These are phyloP conservation scores for Anser cygnoides DNA, from an alignment of 2,113 vertebrate genomes.

Conservation along the genomic window DNA sequence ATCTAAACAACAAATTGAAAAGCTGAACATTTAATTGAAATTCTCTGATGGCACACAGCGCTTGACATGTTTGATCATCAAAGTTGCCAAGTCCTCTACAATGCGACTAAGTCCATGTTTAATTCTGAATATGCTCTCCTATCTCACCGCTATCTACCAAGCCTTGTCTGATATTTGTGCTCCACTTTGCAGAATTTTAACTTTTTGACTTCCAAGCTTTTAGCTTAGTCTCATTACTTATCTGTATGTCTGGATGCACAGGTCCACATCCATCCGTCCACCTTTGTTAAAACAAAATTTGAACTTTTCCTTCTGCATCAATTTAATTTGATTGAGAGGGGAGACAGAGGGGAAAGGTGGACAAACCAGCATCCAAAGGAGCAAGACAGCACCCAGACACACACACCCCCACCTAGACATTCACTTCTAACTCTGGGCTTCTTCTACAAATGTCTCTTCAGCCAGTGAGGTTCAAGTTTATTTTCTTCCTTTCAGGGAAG, in stretches of 20 bases:
- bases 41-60: conserved; percentile 14
- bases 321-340: not conserved
- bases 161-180: accelerated
- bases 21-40: conserved; percentile 57
- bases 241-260: accelerated
- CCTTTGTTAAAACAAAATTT: not conserved
- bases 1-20: conserved; percentile 50
- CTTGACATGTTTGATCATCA: conserved; percentile 28
- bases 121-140: not conserved
- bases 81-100: conserved; percentile 16
- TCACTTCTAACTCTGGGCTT: not conserved
- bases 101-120: not conserved
- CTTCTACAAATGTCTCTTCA: not conserved
- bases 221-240: not conserved
- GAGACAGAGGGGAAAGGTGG: not conserved
- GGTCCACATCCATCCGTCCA: accelerated
- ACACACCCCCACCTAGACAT: not conserved
- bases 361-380: not conserved
- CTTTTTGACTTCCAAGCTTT: not conserved
- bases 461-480: not conserved
- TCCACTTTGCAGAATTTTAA: not conserved
- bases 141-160: not conserved
- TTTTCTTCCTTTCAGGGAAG: not conserved
- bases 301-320: not conserved
- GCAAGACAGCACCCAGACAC: not conserved